Base-by-base conservation (phyloP, 2,113 vertebrate species). In the Cairina moschata region DNA sequence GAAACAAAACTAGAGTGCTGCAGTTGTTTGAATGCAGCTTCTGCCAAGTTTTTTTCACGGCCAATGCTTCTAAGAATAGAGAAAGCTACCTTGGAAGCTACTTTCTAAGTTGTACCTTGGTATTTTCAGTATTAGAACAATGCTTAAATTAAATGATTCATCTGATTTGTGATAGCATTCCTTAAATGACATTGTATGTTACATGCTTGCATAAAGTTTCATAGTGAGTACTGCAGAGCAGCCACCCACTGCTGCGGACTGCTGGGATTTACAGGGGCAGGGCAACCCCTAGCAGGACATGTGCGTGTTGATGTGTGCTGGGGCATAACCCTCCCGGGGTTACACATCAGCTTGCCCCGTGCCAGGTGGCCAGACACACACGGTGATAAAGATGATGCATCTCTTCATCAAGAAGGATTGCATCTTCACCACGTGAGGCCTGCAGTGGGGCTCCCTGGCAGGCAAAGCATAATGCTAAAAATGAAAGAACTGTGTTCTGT, bases 31-130 rank as follows among this genome's bases (percentile, higher is more conserved):
- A 90, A 28, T 87, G 82, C 55, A 86, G 13, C 68, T 90, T 36
- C 50, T 90, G 83, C 69, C 59, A 79, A 88, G 44, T 74, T 89
- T 93, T 93, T 94, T 76, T 84, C 10, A 3, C n/a, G n/a, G 50
- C 13, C 66, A 32, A 66, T 80, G 40, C 56, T 90, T 62, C 18
- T 86, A 84, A 84, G 29, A 90, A 40, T 22, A 84, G 32, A 83
- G 34, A 86, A 82, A 86, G 29, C 36, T 75, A 29, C 20, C 58
- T 76, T 66, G 65, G 56, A 68, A 86, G 10, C 4, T 6, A 25
- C 36, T 73, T 75, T 62, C 54, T 46, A 82, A 75, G 14, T 40
- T 3, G 5, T 32, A 20, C 6, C 7, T 82, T 67, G 22, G 55
- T 25, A 22, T 74, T 94, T 74, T 81, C 26, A 28, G 13, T 75